Percentiles rank a stretch among this genome's conserved stretches.
Conservation (phyloP, 2,888 invertebrate species). For the Eupsilia transversa region DNA sequence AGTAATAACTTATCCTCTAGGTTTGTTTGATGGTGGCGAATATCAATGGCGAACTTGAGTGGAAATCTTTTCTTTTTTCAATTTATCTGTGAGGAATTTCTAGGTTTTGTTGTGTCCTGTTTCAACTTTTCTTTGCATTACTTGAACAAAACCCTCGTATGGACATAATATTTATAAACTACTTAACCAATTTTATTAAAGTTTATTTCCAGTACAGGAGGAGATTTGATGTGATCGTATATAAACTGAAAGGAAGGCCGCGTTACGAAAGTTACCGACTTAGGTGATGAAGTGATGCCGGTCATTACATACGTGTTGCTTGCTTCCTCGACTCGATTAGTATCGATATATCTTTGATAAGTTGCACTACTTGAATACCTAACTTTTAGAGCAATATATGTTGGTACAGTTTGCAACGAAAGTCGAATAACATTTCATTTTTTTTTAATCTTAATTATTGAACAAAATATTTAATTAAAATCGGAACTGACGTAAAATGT, state of each 20-base stretch:
- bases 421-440: neutral
- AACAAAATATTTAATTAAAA: neutral
- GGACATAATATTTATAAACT: neutral
- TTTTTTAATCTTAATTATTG: neutral
- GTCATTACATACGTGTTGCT: slow-evolving; percentile 28
- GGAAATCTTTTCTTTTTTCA: neutral
- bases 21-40: neutral
- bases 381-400: neutral
- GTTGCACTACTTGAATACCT: slow-evolving; percentile 20
- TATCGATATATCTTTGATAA: slow-evolving; percentile 30
- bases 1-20: too few relatives aligned
- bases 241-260: slow-evolving; percentile 60
- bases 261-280: slow-evolving; percentile 51
- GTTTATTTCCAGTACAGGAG: slow-evolving; percentile 57
- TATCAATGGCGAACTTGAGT: neutral
- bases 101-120: too few relatives aligned
- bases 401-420: neutral
- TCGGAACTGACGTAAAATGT: neutral
- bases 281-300: slow-evolving; percentile 56
- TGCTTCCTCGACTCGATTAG: slow-evolving; percentile 33
- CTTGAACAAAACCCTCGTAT: slow-evolving; percentile 3
- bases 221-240: slow-evolving; percentile 45
- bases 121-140: neutral
- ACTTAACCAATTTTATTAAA: slow-evolving; percentile 14
- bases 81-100: too few relatives aligned